Percentiles rank a stretch among this genome's conserved stretches.
These are phyloP conservation scores for Rhinophrynus dorsalis DNA, from an alignment of 2,797 vertebrate genomes.

Conservation along the genomic window DNA sequence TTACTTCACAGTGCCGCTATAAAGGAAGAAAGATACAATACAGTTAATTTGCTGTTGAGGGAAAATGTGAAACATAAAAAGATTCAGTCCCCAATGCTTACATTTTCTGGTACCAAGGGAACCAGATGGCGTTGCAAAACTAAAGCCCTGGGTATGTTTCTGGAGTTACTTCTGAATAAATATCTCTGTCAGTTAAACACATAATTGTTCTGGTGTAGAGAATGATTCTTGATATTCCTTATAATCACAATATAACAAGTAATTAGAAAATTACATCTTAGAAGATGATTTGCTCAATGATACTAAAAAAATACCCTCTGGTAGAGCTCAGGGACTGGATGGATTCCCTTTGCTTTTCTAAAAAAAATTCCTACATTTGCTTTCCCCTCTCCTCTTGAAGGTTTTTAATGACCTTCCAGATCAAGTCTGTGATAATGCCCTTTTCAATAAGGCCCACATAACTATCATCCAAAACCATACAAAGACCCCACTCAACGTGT, in stretches of 20 bases:
- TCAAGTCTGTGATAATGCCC: too few species aligned
- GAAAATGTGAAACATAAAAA: constrained; percentile 67
- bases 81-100: constrained; percentile 61
- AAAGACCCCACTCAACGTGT: too few species aligned
- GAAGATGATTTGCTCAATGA: too few species aligned
- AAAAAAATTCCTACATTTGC: too few species aligned
- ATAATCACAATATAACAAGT: constrained; percentile 22
- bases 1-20: constrained; percentile 50
- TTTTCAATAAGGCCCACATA: too few species aligned
- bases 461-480: too few species aligned
- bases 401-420: too few species aligned
- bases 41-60: constrained; percentile 67
- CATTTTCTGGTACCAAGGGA: constrained; percentile 55
- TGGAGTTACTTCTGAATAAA: constrained; percentile 55
- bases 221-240: constrained; percentile 48
- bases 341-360: too few species aligned
- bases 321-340: too few species aligned
- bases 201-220: constrained; percentile 54
- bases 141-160: constrained; percentile 60
- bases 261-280: too few species aligned
- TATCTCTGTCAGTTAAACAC: constrained; percentile 57
- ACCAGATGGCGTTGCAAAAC: constrained; percentile 56
- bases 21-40: constrained; percentile 60
- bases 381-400: too few species aligned
- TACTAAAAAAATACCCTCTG: too few species aligned